Conservation (phyloP, 30 jellyfish, hydroid and myxozoan genomes). For the Rhopilema esculentum region DNA sequence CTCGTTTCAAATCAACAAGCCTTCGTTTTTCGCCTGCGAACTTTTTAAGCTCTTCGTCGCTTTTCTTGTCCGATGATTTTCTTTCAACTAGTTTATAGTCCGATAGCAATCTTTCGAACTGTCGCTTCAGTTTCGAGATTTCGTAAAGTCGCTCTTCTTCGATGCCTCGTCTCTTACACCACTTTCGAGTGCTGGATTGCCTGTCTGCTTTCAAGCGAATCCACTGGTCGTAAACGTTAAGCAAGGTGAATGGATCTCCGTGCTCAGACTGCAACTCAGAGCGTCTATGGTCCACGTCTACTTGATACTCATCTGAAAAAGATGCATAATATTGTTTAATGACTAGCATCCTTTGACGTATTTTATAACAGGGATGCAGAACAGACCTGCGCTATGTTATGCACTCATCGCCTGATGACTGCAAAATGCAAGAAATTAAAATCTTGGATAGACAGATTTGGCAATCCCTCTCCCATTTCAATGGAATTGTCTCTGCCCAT, state of each 20-base stretch:
- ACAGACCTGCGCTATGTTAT: no score
- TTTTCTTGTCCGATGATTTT: slow-evolving; percentile 4
- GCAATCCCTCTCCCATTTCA: no score
- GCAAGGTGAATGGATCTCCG: slow-evolving; percentile 94
- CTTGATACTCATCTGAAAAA: slow-evolving; percentile 65
- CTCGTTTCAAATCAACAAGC: slow-evolving; percentile 80
- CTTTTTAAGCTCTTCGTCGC: slow-evolving; percentile 17
- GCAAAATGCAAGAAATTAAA: no score
- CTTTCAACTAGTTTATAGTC: slow-evolving; percentile 73
- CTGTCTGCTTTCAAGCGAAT: slow-evolving; percentile 81
- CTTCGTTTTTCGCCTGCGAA: slow-evolving; percentile 69
- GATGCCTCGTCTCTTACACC: slow-evolving; percentile 94
- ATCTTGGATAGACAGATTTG: no score
- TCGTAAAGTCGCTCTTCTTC: slow-evolving; percentile 99
- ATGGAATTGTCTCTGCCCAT: no score
- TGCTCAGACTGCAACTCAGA: slow-evolving; percentile 85
- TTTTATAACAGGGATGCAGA: no score
- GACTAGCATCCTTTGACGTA: no score
- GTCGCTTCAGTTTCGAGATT: slow-evolving; percentile 88
- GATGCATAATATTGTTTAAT: no score
- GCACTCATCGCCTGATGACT: no score
- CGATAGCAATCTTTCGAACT: slow-evolving; percentile 79
- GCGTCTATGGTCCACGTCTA: slow-evolving; percentile 86
- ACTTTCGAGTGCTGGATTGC: slow-evolving; percentile 74
- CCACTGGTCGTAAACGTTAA: slow-evolving; percentile 97